Percentiles rank a stretch among this genome's conserved stretches.
Conservation (phyloP, 1,140 invertebrate genomes). For the Dendroctonus ponderosae region DNA sequence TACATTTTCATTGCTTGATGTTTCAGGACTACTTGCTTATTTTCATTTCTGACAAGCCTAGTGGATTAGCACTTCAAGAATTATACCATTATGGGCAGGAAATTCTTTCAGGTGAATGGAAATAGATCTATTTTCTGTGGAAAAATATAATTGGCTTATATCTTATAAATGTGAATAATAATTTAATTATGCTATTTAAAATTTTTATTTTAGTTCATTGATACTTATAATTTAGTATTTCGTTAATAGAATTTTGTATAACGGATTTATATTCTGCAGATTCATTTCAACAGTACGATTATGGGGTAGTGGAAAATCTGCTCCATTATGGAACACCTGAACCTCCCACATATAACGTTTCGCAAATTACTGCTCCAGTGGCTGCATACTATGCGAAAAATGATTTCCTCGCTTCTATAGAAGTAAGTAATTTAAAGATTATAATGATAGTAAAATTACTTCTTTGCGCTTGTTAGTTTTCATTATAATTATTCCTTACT, state of each 20-base stretch:
- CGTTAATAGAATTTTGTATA: too few species aligned
- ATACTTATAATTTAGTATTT: too few species aligned
- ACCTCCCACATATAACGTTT: slow-evolving; percentile 27
- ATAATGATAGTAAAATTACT: too few species aligned
- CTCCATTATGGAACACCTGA: slow-evolving; percentile 14
- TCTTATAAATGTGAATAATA: background rate
- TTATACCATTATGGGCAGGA: slow-evolving; percentile 28
- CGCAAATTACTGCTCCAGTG: slow-evolving; percentile 19
- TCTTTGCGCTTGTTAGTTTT: too few species aligned
- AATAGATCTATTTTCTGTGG: background rate
- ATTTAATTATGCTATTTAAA: too few species aligned
- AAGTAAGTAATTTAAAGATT: slow-evolving; percentile 20
- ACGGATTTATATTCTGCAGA: background rate
- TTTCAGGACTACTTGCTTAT: slow-evolving; percentile 13
- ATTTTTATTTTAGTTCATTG: too few species aligned
- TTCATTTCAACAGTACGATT: slow-evolving; percentile 35
- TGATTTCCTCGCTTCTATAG: slow-evolving; percentile 14
- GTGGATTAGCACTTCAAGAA: slow-evolving; percentile 27
- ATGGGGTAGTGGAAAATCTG: slow-evolving; percentile 22
- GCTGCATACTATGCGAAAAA: slow-evolving; percentile 29
- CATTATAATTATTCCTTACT: too few species aligned
- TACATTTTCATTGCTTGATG: too few species aligned
- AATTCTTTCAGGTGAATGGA: slow-evolving; percentile 25
- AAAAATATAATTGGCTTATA: background rate
- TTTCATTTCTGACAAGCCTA: slow-evolving; percentile 19